Evolutionary conservation across 2,888 invertebrate genomes (phyloP).

Genomic region (Chrysolina haemoptera): DNA sequence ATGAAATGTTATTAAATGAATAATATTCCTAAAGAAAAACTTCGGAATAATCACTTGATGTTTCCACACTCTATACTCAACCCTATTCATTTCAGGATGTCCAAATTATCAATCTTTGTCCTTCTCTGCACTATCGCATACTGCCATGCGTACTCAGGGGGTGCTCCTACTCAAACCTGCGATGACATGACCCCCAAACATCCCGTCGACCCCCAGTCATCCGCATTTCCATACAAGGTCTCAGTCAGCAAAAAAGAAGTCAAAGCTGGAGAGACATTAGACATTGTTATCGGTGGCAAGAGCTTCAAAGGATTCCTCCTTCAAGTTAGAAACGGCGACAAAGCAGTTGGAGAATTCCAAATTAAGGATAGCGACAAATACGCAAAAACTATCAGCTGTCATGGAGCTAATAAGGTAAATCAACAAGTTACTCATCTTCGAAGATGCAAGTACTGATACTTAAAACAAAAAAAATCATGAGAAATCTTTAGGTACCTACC

Average conservation of each 20-base stretch:
- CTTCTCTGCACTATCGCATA: slow-evolving; percentile 31
- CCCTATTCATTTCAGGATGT: slow-evolving; percentile 36
- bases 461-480: too few relatives aligned
- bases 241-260: slow-evolving; percentile 61
- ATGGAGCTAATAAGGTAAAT: slow-evolving; percentile 72
- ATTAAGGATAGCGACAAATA: slow-evolving; percentile 71
- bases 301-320: slow-evolving; percentile 78
- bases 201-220: slow-evolving; percentile 73
- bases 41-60: too few relatives aligned
- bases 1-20: too few relatives aligned
- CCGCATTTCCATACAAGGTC: slow-evolving; percentile 74
- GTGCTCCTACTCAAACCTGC: slow-evolving; percentile 78
- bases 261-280: slow-evolving; percentile 70
- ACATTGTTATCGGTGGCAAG: slow-evolving; percentile 73
- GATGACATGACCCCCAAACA: slow-evolving; percentile 80
- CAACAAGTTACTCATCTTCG: neutral
- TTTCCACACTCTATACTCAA: too few relatives aligned
- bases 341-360: slow-evolving; percentile 77
- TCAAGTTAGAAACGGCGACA: slow-evolving; percentile 76
- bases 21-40: too few relatives aligned
- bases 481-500: too few relatives aligned
- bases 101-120: slow-evolving; percentile 29
- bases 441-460: too few relatives aligned
- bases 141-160: slow-evolving; percentile 69
- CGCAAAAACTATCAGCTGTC: slow-evolving; percentile 73